Conservation (phyloP, 1,140 invertebrate species). For the Drosophila nebulosa region DNA sequence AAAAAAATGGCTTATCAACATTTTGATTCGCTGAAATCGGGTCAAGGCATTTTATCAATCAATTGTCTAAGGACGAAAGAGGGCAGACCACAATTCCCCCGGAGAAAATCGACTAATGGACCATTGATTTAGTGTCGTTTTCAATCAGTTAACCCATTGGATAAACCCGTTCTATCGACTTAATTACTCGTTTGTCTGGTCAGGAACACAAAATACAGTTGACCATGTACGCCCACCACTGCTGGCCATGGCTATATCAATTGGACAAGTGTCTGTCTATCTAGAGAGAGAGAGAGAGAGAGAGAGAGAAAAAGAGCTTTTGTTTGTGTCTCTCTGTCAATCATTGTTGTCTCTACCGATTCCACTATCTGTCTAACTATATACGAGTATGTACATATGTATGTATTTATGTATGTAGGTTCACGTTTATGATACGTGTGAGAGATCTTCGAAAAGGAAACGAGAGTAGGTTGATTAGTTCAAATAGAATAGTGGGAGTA, state of each 20-base stretch:
- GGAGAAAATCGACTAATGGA: no score
- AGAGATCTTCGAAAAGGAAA: background rate
- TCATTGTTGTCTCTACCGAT: background rate
- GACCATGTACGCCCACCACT: background rate
- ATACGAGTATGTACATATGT: no score
- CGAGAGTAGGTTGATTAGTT: background rate
- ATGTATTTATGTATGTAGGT: background rate
- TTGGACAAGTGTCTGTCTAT: background rate
- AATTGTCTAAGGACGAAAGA: background rate
- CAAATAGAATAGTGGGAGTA: no score
- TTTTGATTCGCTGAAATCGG: background rate
- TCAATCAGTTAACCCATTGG: no score
- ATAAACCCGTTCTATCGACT: no score
- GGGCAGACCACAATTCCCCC: no score
- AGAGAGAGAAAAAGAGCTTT: background rate
- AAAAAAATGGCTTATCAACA: background rate
- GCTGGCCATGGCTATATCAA: background rate
- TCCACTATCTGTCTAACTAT: background rate
- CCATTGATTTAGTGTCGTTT: no score
- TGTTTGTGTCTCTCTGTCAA: background rate
- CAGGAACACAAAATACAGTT: background rate
- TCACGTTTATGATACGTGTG: background rate
- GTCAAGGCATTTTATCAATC: slow-evolving; percentile 1
- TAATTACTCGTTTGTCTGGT: no score
- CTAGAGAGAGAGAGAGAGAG: background rate